A percentile compares a stretch with the other conserved stretches of the same genome.
phyloP scores from a whole-genome alignment of 2,797 vertebrate species.

The Pogoniulus pusillus region DNA sequence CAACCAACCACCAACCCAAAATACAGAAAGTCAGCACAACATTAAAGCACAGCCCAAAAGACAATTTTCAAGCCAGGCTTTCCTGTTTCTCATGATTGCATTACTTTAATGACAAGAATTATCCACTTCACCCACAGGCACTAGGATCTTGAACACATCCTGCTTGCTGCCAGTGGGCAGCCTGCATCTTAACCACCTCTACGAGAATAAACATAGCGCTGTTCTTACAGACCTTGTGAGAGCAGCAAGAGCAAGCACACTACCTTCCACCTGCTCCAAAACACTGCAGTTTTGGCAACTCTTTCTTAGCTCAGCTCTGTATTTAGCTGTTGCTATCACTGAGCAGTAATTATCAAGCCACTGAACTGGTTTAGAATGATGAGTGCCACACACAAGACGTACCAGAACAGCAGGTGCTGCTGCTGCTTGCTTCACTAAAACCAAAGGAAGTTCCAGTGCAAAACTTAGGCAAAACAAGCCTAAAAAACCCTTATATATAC shows the following conservation, averaged over 20 bases:
- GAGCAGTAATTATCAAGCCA: neutral
- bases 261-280: fast-evolving
- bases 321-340: fast-evolving
- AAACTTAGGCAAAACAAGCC: neutral
- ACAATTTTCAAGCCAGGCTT: neutral
- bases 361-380: neutral
- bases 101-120: fast-evolving
- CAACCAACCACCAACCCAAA: neutral
- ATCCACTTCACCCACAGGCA: neutral
- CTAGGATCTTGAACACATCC: neutral
- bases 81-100: neutral
- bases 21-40: neutral
- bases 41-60: neutral
- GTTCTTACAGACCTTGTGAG: fast-evolving
- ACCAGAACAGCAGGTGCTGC: neutral
- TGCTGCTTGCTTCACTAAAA: neutral
- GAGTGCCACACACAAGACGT: neutral
- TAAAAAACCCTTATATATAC: fast-evolving
- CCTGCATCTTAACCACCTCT: neutral
- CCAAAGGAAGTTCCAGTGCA: neutral
- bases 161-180: neutral
- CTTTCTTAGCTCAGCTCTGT: neutral
- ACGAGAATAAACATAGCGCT: fast-evolving
- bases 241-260: neutral
- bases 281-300: neutral